Evolutionary conservation across 35 echinoderm and acorn worm genomes (phyloP).

Genomic region (Chiridota heheva): DNA sequence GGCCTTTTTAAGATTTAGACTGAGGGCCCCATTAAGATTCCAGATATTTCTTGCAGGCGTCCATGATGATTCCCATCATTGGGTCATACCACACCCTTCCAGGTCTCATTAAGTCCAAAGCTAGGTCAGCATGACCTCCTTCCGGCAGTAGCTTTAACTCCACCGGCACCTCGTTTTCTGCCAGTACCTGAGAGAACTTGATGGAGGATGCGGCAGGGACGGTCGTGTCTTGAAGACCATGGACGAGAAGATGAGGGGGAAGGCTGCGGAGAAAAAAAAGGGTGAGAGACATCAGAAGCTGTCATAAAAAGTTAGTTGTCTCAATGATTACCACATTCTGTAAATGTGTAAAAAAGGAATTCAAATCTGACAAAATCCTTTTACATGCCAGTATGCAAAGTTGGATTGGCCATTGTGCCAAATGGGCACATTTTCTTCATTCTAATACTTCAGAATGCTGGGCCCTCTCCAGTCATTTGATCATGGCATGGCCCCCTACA

Average conservation of each 20-base stretch:
- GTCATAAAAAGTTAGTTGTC: too few relatives aligned
- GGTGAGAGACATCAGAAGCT: not conserved
- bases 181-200: constrained; percentile 44
- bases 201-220: constrained; percentile 46
- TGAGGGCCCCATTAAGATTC: not conserved
- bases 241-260: constrained; percentile 68
- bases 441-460: too few relatives aligned
- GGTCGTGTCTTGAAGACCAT: constrained; percentile 43
- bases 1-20: not conserved
- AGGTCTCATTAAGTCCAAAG: constrained; percentile 67
- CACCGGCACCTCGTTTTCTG: constrained; percentile 21
- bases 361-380: too few relatives aligned
- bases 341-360: too few relatives aligned
- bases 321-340: too few relatives aligned
- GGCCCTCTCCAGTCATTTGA: too few relatives aligned
- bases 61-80: constrained; percentile 46
- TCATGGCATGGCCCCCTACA: too few relatives aligned
- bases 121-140: constrained; percentile 63
- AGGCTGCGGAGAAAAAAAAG: constrained; percentile 30
- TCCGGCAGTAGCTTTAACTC: constrained; percentile 31
- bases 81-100: constrained; percentile 43
- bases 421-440: too few relatives aligned
- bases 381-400: too few relatives aligned
- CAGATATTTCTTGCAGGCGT: not conserved
- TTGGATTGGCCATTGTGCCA: too few relatives aligned